Evolutionary conservation across 1,140 invertebrate genomes (phyloP), one percentile per base, ranked within the genome.

Genomic region (Drosophila triauraria): DNA sequence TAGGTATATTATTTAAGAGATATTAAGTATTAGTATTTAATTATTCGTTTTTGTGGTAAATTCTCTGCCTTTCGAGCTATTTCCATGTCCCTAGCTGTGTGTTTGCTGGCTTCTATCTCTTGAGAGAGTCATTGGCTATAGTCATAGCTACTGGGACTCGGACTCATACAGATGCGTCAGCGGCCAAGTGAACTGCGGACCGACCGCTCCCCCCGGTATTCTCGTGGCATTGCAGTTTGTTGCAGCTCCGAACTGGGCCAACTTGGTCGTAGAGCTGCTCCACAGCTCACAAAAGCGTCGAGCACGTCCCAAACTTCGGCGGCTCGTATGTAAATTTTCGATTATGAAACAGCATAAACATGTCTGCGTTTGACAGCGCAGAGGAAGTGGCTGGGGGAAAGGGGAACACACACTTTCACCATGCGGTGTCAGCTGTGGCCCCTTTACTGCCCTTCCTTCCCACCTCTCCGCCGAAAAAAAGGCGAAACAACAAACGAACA

Each of bases 331-430:
- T 87, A 83, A 88, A 87, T 83, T 88, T 86, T 80, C 76, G 84
- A 87, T 87, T 87, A 87, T 87, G 84, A 87, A 87, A 87, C 77
- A 74, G 69, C 84, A 84, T 80, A 74, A 87, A 80, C 74, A 78
- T 70, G 69, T 67, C 71, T 62, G 60, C 57, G 40, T 76, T 76
- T 80, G 82, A 70, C 60, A 67, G 74, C 42, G n/a, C 17, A 40
- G 46, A 27, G 23, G 30, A 23, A 23, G 10, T 23, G 8, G 50
- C 42, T 4, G 38, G 51, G 35, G 7, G 44, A 12, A 13, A 20
- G 13, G 30, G 42, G 38, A 32, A 40, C 30, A 81, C 80, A 70
- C 64, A 90, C 84, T 87, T 87, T 87, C 84, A 90, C 84, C 84
- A 67, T 59, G 57, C 47, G 61, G 48, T 88, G 75, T 67, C 83